phyloP scores from a whole-genome alignment of 2,113 vertebrate genomes.

The Ochotona curzoniae region DNA sequence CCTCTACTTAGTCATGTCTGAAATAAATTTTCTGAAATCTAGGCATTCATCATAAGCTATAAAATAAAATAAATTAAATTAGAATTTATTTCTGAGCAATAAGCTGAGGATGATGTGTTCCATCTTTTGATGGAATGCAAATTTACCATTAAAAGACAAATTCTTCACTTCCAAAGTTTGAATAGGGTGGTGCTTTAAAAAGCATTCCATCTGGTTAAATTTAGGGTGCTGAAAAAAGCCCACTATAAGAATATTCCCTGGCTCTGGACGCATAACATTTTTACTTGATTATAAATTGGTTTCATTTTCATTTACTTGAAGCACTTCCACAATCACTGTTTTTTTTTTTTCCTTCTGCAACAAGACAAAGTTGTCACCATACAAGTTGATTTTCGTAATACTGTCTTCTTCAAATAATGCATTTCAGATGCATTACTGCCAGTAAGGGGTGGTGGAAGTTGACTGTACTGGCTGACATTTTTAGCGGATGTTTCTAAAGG shows the following conservation, averaged over 20 bases:
- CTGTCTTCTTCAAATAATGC: conserved; percentile 75
- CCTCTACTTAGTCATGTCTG: conserved; percentile 64
- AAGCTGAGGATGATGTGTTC: conserved; percentile 78
- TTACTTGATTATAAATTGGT: conserved; percentile 82
- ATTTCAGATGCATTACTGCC: conserved; percentile 58
- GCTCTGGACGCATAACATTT: conserved; percentile 79
- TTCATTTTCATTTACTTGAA: conserved; percentile 80
- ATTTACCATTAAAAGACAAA: conserved; percentile 85
- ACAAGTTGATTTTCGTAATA: conserved; percentile 67
- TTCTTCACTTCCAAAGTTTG: conserved; percentile 83
- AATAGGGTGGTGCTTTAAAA: conserved; percentile 83
- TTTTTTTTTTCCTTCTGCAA: conserved; percentile 66
- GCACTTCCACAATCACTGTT: conserved; percentile 65
- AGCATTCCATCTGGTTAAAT: conserved; percentile 84
- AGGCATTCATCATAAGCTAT: conserved; percentile 64
- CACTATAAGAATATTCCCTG: conserved; percentile 82
- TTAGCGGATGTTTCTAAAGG: conserved; percentile 7
- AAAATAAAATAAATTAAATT: conserved; percentile 75
- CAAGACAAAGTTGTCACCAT: conserved; percentile 75
- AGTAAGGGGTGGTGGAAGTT: conserved; percentile 14
- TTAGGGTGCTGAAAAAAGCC: conserved; percentile 83
- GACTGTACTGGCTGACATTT: not conserved
- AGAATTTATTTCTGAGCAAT: conserved; percentile 76
- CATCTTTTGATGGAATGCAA: conserved; percentile 83
- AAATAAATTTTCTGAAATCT: conserved; percentile 75